Percentiles rank a stretch among this genome's conserved stretches.
Conservation (phyloP, 2,797 vertebrate species). For the Mormyrus hasselquistii region DNA sequence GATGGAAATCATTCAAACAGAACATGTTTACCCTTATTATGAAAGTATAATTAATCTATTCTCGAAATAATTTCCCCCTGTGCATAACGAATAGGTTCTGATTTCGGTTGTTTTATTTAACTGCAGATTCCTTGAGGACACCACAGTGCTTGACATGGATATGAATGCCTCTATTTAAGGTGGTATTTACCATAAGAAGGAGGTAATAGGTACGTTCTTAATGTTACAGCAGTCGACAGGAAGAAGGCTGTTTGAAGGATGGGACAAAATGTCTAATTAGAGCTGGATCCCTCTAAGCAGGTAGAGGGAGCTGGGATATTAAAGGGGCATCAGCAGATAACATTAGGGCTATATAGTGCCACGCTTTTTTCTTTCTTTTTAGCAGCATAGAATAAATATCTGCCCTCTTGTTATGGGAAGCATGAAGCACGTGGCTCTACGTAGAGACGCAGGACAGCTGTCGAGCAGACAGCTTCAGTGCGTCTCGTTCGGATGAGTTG, state of each 20-base stretch:
- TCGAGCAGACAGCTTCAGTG: neutral
- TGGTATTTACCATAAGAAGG: neutral
- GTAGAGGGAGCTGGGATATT: neutral
- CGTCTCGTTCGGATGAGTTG: neutral
- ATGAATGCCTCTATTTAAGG: neutral
- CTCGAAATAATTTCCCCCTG: neutral
- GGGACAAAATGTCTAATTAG: conserved; percentile 6
- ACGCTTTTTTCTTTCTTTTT: neutral
- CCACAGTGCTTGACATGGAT: neutral
- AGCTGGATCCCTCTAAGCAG: neutral
- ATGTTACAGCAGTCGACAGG: neutral
- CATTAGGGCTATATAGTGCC: neutral
- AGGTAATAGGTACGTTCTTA: conserved; percentile 5
- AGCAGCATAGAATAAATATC: neutral
- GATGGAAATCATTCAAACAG: neutral
- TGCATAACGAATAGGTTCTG: neutral
- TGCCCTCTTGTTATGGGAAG: no score
- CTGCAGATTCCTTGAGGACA: neutral
- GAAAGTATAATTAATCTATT: conserved; percentile 8
- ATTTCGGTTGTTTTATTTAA: neutral
- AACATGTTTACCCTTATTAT: neutral
- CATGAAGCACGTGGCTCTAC: neutral
- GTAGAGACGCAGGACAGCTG: neutral
- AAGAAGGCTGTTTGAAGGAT: neutral
- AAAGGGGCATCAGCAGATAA: neutral